Conservation (phyloP, 2,888 invertebrate species). For the Drosophila atroscutellata region DNA sequence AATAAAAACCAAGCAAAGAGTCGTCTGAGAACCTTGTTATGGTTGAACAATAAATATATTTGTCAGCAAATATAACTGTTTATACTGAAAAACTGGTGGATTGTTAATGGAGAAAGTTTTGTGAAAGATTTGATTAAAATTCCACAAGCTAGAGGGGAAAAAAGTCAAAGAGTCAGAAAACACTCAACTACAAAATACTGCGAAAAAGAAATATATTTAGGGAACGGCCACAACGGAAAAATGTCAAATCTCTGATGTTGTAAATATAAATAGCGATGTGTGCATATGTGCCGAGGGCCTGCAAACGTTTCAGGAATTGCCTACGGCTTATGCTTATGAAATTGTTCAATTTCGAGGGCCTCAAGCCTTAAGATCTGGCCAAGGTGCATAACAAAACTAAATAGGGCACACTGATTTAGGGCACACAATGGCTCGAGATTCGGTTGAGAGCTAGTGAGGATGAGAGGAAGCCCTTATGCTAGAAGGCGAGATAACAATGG, state of each 20-base stretch:
- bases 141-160: not conserved
- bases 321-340: constrained; percentile 41
- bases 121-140: not conserved
- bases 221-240: constrained; percentile 4
- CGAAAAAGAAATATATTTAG: not conserved
- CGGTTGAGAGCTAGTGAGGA: constrained; percentile 12
- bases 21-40: constrained; percentile 14
- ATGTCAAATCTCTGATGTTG: constrained; percentile 51
- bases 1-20: constrained; percentile 7
- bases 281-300: constrained; percentile 9
- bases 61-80: not conserved
- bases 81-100: not conserved
- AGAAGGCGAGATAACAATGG: constrained; percentile 41
- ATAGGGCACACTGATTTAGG: constrained; percentile 39
- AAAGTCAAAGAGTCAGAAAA: not conserved
- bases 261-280: not conserved
- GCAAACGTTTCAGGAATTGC: constrained; percentile 31
- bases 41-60: not conserved
- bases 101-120: not conserved
- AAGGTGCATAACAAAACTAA: constrained; percentile 43
- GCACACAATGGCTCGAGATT: constrained; percentile 31
- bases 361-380: constrained; percentile 37
- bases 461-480: not conserved
- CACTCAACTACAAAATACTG: not conserved
- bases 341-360: constrained; percentile 50